Base-by-base conservation (phyloP, 2,797 vertebrate genomes). In the Bovichtus diacanthus region DNA sequence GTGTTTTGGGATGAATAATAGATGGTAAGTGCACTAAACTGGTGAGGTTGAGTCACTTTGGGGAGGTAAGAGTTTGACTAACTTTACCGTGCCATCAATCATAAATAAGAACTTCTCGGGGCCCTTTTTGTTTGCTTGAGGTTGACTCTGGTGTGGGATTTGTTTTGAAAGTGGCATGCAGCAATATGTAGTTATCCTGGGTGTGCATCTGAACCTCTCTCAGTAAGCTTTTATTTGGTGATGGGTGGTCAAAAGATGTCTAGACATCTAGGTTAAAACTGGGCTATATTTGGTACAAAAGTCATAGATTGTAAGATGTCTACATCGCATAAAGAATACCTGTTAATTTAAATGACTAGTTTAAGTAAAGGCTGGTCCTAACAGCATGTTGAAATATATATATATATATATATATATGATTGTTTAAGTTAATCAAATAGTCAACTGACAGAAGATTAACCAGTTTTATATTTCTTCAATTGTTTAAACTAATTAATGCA, bases 1-100 rank as follows among this genome's bases (percentile, higher is more conserved):
- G 80, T 87, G 84, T 76, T 88, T 84, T 76, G 19, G 66, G 72
- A 88, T 94, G 83, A 93, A 94, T 93, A 90, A 94, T 92, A 31
- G 44, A 93, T 91, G 66, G 19, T 88, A 81, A 93, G 88, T 90
- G 90, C 83, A 81, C 61, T 76, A 72, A 90, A 88, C 88, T 86
- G 82, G 76, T 72, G 83, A 70, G 80, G 74, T 6, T 76, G 71
- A 82, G 78, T 78, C 85, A 79, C 80, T 83, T 56, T 74, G n/a
- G 76, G 79, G 60, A 58, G 46, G 43, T n/a, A 81, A 56, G 53
- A 69, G 75, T 85, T 70, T 2, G 43, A 58, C 56, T 64, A 77
- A 82, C 39, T 74, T 81, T 51, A 75, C 46, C 19, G 6, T 31
- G 18, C 44, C 54, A 70, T 81, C 68, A 65, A 59, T 83, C 70